phyloP scores from a whole-genome alignment of 2,113 vertebrate genomes.

The Leptocoma aspasia region DNA sequence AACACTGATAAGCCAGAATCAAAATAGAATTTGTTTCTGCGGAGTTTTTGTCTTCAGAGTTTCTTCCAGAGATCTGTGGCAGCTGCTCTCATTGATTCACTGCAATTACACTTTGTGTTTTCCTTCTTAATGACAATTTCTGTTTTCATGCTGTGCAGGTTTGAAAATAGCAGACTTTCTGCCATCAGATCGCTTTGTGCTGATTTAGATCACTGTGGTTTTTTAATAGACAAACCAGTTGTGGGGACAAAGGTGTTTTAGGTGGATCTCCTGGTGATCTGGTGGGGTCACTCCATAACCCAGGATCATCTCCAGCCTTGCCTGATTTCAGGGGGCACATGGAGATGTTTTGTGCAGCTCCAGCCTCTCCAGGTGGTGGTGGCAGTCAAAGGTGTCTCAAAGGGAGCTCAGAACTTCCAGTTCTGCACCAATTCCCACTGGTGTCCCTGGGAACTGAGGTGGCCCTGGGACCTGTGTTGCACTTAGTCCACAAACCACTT shows the following conservation, averaged over 20 bases:
- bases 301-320: background rate
- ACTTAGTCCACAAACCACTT: background rate
- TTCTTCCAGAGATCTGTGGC: background rate
- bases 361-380: background rate
- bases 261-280: background rate
- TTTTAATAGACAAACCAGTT: background rate
- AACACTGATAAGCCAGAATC: background rate
- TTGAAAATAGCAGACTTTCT: background rate
- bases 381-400: rapidly evolving
- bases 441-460: background rate
- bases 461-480: background rate
- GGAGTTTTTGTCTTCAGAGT: background rate
- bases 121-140: background rate
- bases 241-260: background rate
- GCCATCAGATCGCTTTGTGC: background rate
- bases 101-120: background rate
- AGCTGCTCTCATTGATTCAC: background rate
- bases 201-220: background rate
- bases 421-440: background rate
- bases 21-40: background rate
- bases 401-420: rapidly evolving
- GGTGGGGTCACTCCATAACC: background rate
- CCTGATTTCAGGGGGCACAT: background rate
- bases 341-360: background rate
- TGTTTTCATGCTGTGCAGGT: background rate